A percentile compares a stretch with the other conserved stretches of the same genome.
These are phyloP conservation scores for Ciona savignyi DNA, from an alignment of 23 tunicate genomes.

Conservation along the genomic window DNA sequence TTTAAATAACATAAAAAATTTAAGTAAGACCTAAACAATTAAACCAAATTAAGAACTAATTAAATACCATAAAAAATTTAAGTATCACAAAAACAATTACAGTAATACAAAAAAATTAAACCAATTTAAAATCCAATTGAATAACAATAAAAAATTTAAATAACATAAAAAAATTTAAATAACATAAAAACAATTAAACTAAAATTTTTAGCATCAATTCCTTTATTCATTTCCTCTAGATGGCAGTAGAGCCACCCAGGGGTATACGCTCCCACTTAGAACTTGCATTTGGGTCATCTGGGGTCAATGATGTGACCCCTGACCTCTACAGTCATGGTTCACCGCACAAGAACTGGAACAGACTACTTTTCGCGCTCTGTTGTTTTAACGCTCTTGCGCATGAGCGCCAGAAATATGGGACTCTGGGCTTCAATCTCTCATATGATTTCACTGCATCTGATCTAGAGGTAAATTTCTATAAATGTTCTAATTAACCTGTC, in stretches of 20 bases:
- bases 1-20: too few species aligned
- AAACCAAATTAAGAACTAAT: too few species aligned
- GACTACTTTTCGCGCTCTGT: conserved; percentile 67
- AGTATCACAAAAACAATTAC: too few species aligned
- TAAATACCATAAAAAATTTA: too few species aligned
- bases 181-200: too few species aligned
- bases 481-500: too few species aligned
- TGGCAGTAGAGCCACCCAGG: conserved; percentile 85
- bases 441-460: conserved; percentile 94
- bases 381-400: conserved; percentile 86
- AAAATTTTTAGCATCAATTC: too few species aligned
- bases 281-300: conserved; percentile 68
- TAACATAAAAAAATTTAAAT: too few species aligned
- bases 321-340: conserved; percentile 61
- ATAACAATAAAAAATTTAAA: too few species aligned
- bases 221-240: conserved; percentile 17
- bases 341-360: conserved; percentile 50
- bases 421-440: conserved; percentile 89
- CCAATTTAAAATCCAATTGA: too few species aligned
- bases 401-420: conserved; percentile 74
- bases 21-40: too few species aligned
- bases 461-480: conserved; percentile 75
- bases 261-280: conserved; percentile 73
- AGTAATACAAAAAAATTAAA: too few species aligned
- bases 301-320: conserved; percentile 65